Evolutionary conservation across 2,797 vertebrate species (phyloP).

Genomic region (Stomatorhinus walkeri): DNA sequence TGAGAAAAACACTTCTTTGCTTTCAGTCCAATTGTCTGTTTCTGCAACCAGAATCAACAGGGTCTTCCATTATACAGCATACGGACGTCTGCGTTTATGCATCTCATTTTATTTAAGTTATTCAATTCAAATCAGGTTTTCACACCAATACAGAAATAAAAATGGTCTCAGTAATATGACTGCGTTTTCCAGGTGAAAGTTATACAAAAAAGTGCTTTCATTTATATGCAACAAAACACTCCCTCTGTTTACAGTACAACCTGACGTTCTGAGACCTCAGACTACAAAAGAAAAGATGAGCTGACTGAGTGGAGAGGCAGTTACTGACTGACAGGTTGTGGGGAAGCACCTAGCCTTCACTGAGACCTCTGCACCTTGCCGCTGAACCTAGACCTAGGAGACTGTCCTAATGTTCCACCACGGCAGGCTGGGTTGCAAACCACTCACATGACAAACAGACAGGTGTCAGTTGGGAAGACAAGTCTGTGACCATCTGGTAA

Average conservation of each 20-base stretch:
- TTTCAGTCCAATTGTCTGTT: not conserved
- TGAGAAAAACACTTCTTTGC: not conserved
- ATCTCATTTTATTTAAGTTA: not conserved
- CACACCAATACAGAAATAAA: not conserved
- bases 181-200: not conserved
- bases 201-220: not conserved
- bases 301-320: not conserved
- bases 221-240: not conserved
- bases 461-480: not conserved
- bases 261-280: not conserved
- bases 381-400: not conserved
- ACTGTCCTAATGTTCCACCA: not conserved
- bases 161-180: not conserved
- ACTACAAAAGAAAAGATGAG: not conserved
- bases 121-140: not conserved
- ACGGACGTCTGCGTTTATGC: not conserved
- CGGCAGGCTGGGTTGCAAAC: not conserved
- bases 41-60: not conserved
- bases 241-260: not conserved
- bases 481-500: not conserved
- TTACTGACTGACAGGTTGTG: constrained; percentile 7
- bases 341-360: not conserved
- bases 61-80: not conserved
- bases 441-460: not conserved
- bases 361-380: not conserved